Evolutionary conservation across 1,140 invertebrate species (phyloP).

Genomic region (Drosophila novamexicana): DNA sequence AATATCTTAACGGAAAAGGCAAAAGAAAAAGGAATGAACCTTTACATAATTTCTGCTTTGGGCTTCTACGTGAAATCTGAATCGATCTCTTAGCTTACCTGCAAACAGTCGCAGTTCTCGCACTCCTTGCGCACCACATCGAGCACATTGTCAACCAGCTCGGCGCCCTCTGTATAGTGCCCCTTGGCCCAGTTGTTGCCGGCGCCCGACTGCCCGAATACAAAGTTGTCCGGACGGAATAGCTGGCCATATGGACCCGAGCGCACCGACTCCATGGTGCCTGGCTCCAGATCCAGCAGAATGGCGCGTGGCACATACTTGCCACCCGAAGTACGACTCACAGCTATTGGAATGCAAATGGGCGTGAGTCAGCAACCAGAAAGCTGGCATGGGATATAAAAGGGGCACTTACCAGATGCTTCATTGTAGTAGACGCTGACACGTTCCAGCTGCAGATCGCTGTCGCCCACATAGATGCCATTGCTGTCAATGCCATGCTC

Average conservation of each 20-base stretch:
- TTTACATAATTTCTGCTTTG: too few species aligned
- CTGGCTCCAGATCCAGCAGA: constrained; percentile 91
- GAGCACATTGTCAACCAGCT: constrained; percentile 90
- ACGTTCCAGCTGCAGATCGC: constrained; percentile 93
- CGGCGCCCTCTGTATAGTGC: constrained; percentile 92
- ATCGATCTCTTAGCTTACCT: constrained; percentile 73
- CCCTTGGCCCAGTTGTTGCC: constrained; percentile 87
- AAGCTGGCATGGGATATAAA: too few species aligned
- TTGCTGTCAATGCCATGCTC: constrained; percentile 95
- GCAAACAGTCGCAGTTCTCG: constrained; percentile 89
- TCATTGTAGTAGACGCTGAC: constrained; percentile 97
- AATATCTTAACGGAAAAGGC: too few species aligned
- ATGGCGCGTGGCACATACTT: constrained; percentile 92
- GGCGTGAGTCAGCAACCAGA: constrained; percentile 2
- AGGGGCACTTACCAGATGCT: constrained; percentile 87
- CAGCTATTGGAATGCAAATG: constrained; percentile 53
- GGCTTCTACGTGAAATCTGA: too few species aligned
- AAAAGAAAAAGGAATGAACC: too few species aligned
- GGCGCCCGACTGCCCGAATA: constrained; percentile 87
- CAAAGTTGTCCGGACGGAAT: constrained; percentile 91
- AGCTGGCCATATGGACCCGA: constrained; percentile 89
- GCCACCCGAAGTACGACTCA: constrained; percentile 85
- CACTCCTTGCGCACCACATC: constrained; percentile 92
- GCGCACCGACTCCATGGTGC: constrained; percentile 90
- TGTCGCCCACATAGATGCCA: constrained; percentile 92